Conservation (phyloP, 2,113 vertebrate species). For the Oncorhynchus keta region DNA sequence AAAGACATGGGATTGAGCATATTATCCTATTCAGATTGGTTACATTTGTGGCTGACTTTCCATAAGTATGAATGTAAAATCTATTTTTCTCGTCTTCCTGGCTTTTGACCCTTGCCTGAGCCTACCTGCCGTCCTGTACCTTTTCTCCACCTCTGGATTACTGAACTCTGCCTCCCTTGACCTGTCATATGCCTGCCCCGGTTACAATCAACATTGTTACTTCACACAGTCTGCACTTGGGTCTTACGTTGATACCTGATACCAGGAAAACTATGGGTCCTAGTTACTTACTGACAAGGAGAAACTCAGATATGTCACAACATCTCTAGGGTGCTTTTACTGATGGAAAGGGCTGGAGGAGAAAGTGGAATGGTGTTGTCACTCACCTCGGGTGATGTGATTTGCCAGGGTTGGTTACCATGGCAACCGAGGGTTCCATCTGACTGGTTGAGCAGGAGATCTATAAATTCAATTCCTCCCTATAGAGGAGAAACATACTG, state of each 20-base stretch:
- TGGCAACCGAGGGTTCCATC: slow-evolving; percentile 61
- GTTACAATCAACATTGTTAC: too few relatives aligned
- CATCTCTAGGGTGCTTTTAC: neutral
- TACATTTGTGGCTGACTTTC: neutral
- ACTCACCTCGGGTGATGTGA: slow-evolving; percentile 68
- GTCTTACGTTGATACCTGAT: too few relatives aligned
- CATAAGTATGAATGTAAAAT: neutral
- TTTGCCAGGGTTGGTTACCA: slow-evolving; percentile 60
- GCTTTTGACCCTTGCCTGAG: too few relatives aligned
- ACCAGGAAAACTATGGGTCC: too few relatives aligned
- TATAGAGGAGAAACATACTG: slow-evolving; percentile 15
- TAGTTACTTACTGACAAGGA: too few relatives aligned
- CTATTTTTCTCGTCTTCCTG: too few relatives aligned
- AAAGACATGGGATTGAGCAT: neutral
- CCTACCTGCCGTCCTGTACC: too few relatives aligned
- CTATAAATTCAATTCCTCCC: slow-evolving; percentile 77
- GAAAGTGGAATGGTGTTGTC: neutral
- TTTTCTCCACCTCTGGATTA: too few relatives aligned
- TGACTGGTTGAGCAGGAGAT: slow-evolving; percentile 80
- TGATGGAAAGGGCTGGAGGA: neutral
- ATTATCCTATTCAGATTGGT: neutral
- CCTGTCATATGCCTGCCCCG: too few relatives aligned
- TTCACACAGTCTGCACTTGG: too few relatives aligned
- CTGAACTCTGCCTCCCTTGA: too few relatives aligned
- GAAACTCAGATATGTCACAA: too few relatives aligned